A percentile compares a stretch with the other conserved stretches of the same genome.
These are phyloP conservation scores for Drosophila grimshawi DNA, from an alignment of 1,140 invertebrate genomes.

Conservation along the genomic window DNA sequence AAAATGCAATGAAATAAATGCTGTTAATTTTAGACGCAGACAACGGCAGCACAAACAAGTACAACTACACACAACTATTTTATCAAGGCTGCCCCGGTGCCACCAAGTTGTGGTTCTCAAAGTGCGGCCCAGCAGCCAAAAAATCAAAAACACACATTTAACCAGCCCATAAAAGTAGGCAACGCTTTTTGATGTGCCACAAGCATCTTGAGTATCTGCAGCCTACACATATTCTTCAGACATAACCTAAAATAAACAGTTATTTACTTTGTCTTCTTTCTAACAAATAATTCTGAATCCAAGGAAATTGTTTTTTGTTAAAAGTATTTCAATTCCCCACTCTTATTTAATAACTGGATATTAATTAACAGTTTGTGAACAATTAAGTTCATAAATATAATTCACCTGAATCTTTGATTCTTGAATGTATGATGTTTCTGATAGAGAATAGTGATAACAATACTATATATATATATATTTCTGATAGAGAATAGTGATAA, in stretches of 20 bases:
- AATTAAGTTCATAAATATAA: too few relatives aligned
- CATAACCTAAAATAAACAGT: too few relatives aligned
- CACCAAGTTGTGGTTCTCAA: constrained; percentile 46
- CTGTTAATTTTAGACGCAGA: constrained; percentile 77
- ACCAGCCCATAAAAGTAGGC: constrained; percentile 33
- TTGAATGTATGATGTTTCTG: too few relatives aligned
- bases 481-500: constrained; percentile 13
- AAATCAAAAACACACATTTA: constrained; percentile 56
- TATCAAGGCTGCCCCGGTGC: constrained; percentile 22
- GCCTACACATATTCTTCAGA: too few relatives aligned
- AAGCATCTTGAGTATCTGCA: not conserved
- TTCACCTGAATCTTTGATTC: too few relatives aligned
- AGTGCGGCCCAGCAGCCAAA: constrained; percentile 51
- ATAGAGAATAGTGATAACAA: too few relatives aligned
- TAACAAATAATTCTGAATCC: too few relatives aligned
- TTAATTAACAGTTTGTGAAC: too few relatives aligned
- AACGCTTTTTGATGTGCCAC: constrained; percentile 13
- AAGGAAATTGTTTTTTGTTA: too few relatives aligned
- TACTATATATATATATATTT: not conserved
- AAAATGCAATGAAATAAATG: constrained; percentile 76
- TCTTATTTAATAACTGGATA: too few relatives aligned
- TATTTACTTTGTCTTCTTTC: too few relatives aligned
- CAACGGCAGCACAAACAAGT: constrained; percentile 11
- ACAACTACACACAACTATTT: constrained; percentile 11
- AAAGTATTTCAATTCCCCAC: too few relatives aligned